These are phyloP conservation scores for Acanthurus leucopareius DNA, from an alignment of 2,797 vertebrate species.

Conservation along the genomic window DNA sequence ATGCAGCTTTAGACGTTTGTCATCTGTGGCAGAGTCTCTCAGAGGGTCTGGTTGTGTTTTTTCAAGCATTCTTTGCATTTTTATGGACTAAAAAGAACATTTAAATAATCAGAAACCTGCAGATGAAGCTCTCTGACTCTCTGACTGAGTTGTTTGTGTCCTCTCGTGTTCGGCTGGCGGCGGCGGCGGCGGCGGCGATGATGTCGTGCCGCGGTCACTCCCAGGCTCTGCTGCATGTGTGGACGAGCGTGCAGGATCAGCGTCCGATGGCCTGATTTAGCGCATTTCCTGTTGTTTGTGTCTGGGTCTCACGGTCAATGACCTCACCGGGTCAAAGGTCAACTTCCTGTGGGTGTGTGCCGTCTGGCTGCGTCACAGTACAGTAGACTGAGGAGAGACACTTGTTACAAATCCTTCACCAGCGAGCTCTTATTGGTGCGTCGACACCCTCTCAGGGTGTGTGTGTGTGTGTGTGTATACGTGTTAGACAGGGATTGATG, in stretches of 20 bases:
- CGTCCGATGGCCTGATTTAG: slow-evolving; percentile 57
- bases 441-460: slow-evolving; percentile 31
- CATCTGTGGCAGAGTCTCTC: neutral
- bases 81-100: slow-evolving; percentile 5
- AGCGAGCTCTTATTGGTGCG: neutral
- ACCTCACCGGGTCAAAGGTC: slow-evolving; percentile 56
- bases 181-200: neutral
- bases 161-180: slow-evolving; percentile 1
- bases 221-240: slow-evolving; percentile 5
- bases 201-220: slow-evolving; percentile 33
- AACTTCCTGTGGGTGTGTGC: slow-evolving; percentile 23
- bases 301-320: slow-evolving; percentile 64
- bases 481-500: slow-evolving; percentile 38
- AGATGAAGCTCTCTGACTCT: neutral
- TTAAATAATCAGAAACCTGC: neutral
- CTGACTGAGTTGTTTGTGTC: neutral
- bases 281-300: slow-evolving; percentile 69
- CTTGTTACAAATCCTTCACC: neutral
- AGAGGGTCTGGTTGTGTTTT: slow-evolving; percentile 30
- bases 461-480: neutral
- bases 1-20: slow-evolving; percentile 10
- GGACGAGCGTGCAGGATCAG: slow-evolving; percentile 43
- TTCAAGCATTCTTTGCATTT: slow-evolving; percentile 46
- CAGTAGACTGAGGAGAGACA: slow-evolving; percentile 7
- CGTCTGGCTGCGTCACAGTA: slow-evolving; percentile 48